Conservation (phyloP, 2,797 vertebrate genomes). For the Sphenopsis melanotis region DNA sequence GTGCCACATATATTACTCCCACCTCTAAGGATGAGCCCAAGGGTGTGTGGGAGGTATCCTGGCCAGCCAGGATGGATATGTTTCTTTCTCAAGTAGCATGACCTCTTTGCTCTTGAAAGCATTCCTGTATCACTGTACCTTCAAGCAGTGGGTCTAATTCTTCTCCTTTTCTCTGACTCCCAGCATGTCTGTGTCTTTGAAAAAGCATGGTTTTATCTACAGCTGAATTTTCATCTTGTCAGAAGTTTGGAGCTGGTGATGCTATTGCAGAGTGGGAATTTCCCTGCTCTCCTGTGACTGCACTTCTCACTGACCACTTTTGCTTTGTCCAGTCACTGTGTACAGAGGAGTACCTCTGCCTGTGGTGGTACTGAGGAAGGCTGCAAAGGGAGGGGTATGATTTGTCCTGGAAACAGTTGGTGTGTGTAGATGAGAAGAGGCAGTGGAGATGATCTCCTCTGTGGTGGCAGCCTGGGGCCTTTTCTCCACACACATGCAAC, state of each 20-base stretch:
- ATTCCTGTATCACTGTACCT: background rate
- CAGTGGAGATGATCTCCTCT: background rate
- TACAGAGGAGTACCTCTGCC: background rate
- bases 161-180: background rate
- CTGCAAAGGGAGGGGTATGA: background rate
- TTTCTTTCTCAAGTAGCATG: background rate
- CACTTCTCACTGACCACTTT: background rate
- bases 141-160: background rate
- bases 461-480: background rate
- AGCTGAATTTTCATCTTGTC: background rate
- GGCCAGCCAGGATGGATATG: background rate
- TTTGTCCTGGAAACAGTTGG: background rate
- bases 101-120: background rate
- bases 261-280: background rate
- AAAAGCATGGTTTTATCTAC: background rate
- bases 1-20: background rate
- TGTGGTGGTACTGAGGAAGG: background rate
- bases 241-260: background rate
- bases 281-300: background rate
- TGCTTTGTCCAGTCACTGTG: background rate
- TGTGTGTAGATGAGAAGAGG: background rate
- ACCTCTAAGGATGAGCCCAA: background rate
- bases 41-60: background rate
- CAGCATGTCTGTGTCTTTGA: background rate
- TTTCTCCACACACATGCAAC: background rate